phyloP scores from a whole-genome alignment of 2,113 vertebrate genomes.

The Trogon surrucura region DNA sequence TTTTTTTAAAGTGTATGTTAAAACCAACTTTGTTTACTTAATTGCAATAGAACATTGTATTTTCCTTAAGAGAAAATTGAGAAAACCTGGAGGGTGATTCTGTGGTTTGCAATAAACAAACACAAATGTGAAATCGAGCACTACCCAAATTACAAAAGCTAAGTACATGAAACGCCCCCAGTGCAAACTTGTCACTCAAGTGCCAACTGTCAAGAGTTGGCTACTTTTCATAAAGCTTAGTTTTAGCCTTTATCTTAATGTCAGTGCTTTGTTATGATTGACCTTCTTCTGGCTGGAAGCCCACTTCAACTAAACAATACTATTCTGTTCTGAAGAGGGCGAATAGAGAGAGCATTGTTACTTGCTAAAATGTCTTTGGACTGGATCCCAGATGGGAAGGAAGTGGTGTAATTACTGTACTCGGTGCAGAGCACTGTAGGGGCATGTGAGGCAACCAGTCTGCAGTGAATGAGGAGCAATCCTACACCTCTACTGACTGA shows the following conservation, averaged over 20 bases:
- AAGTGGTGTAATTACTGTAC: constrained; percentile 57
- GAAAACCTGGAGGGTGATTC: constrained; percentile 41
- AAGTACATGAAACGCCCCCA: constrained; percentile 17
- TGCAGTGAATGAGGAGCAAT: neutral
- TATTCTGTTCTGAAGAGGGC: constrained; percentile 48
- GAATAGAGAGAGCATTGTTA: constrained; percentile 66
- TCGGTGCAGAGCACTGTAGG: constrained; percentile 22
- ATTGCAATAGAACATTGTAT: constrained; percentile 45
- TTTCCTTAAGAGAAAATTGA: constrained; percentile 57
- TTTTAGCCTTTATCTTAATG: constrained; percentile 70
- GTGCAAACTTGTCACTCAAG: constrained; percentile 54
- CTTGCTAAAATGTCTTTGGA: constrained; percentile 64
- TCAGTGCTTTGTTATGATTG: constrained; percentile 67
- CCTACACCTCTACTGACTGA: neutral
- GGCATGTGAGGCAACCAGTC: neutral
- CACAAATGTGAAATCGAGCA: constrained; percentile 25
- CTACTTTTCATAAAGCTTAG: constrained; percentile 39
- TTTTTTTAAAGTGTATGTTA: constrained; percentile 42
- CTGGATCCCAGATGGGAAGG: constrained; percentile 66
- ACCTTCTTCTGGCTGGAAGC: constrained; percentile 69
- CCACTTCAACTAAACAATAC: constrained; percentile 61
- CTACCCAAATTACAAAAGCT: constrained; percentile 29
- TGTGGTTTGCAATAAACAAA: constrained; percentile 41
- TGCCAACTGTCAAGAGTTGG: constrained; percentile 37
- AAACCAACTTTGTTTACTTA: constrained; percentile 50